Conservation (phyloP, 1,140 invertebrate genomes). For the Caerostris extrusa region DNA sequence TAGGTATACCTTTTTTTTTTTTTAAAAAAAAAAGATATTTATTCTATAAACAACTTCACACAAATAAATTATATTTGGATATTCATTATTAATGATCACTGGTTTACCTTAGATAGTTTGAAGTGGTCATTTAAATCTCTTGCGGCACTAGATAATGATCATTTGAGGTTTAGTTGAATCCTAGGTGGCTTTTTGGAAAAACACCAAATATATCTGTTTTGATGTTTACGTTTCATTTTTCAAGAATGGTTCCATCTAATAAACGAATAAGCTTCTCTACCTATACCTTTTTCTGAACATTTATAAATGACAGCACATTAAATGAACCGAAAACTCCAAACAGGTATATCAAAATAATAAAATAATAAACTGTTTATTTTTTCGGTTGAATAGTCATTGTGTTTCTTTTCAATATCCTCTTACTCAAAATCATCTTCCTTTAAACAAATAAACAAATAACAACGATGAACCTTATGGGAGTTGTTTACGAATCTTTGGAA, state of each 20-base stretch:
- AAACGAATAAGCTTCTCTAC: not conserved
- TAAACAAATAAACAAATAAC: not conserved
- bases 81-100: constrained; percentile 1
- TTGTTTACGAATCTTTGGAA: not conserved
- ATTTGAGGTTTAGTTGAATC: not conserved
- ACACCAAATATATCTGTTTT: not conserved
- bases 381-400: constrained; percentile 4
- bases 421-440: not conserved
- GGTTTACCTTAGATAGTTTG: not conserved
- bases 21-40: not conserved
- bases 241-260: not conserved
- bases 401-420: too few species aligned
- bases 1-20: not conserved
- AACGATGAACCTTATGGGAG: not conserved
- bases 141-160: not conserved
- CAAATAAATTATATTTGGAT: not conserved
- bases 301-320: not conserved
- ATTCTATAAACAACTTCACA: not conserved
- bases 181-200: not conserved
- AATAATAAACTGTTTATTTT: not conserved
- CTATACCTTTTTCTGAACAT: not conserved
- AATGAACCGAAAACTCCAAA: not conserved
- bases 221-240: not conserved
- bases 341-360: not conserved
- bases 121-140: not conserved